Percentiles rank a stretch among this genome's conserved stretches.
Evolutionary conservation across 2,797 vertebrate genomes (phyloP).

Genomic region (Pygocentrus nattereri): DNA sequence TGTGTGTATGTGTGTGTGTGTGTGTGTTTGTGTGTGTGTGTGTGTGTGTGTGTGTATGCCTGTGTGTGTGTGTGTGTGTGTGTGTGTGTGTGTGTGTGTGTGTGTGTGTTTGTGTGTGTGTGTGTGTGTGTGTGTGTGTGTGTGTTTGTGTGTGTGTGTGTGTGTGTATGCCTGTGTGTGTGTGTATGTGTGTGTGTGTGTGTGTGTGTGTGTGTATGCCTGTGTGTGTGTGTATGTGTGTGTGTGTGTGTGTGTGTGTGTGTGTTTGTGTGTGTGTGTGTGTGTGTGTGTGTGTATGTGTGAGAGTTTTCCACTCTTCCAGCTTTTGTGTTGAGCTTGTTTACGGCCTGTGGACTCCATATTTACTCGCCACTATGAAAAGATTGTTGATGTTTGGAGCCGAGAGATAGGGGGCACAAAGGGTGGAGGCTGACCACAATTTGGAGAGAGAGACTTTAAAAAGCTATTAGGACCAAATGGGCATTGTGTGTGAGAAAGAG

Average conservation of each 20-base stretch:
- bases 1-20: no score
- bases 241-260: neutral
- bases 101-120: no score
- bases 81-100: no score
- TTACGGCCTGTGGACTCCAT: constrained; percentile 40
- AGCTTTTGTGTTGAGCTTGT: constrained; percentile 45
- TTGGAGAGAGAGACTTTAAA: constrained; percentile 28
- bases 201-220: no score
- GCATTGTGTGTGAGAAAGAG: constrained; percentile 25
- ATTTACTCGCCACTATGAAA: constrained; percentile 50
- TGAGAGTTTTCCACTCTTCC: constrained; percentile 14
- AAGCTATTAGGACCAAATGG: constrained; percentile 9
- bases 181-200: no score
- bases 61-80: no score
- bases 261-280: constrained; percentile 12
- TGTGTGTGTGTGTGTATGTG: constrained; percentile 26
- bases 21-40: no score
- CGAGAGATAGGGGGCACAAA: constrained; percentile 51
- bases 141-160: no score
- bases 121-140: no score
- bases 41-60: no score
- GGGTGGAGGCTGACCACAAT: constrained; percentile 53
- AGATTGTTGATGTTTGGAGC: constrained; percentile 59
- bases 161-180: no score
- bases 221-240: neutral